These are phyloP conservation scores for Heliconius aoede DNA, from an alignment of 2,888 invertebrate genomes.

Conservation along the genomic window DNA sequence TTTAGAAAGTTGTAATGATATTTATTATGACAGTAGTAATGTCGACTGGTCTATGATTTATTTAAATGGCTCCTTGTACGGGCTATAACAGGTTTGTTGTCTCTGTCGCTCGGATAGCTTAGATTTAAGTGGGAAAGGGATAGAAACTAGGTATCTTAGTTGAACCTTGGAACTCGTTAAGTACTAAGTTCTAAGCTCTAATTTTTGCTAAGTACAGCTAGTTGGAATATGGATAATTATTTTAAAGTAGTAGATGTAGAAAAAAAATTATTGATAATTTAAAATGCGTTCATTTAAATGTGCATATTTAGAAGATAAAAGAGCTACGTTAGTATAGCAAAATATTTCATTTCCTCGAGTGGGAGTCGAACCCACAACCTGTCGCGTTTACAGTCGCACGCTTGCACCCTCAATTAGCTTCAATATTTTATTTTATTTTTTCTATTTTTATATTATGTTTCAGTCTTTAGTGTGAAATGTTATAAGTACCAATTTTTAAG, in stretches of 20 bases:
- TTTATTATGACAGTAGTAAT: constrained; percentile 56
- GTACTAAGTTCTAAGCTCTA: constrained; percentile 37
- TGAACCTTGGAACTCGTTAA: constrained; percentile 36
- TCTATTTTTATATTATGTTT: no score
- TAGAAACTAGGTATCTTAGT: constrained; percentile 20
- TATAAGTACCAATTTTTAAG: no score
- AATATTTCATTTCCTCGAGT: not conserved
- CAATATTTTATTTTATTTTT: no score
- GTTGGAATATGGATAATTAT: constrained; percentile 34
- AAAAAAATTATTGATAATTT: not conserved
- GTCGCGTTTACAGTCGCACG: not conserved
- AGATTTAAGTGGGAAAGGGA: not conserved
- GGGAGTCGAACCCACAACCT: not conserved
- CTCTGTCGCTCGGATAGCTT: constrained; percentile 28
- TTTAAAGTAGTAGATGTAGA: not conserved
- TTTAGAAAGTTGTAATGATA: constrained; percentile 58
- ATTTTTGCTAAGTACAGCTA: constrained; percentile 29
- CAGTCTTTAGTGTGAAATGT: no score
- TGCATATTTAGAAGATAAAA: no score
- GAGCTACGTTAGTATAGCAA: not conserved
- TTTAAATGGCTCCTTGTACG: constrained; percentile 49
- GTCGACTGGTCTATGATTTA: constrained; percentile 53
- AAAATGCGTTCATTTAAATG: not conserved
- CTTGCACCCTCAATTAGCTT: no score
- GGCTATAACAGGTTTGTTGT: constrained; percentile 40